Evolutionary conservation across 2,113 vertebrate species (phyloP).

Genomic region (Ellobius talpinus): DNA sequence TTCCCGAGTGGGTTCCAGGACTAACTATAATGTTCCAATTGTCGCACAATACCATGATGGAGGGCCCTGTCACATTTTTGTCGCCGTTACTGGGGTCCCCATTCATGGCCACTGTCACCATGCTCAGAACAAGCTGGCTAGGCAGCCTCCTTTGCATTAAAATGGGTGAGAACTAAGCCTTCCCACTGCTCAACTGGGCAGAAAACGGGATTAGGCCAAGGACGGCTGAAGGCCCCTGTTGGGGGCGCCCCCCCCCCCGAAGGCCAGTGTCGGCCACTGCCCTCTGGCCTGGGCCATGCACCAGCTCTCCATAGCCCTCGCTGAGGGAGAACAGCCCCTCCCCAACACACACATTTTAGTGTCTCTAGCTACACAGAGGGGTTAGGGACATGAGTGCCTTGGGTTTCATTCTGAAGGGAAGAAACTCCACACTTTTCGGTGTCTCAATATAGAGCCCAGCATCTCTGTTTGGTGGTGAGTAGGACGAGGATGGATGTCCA

Average conservation of each 20-base stretch:
- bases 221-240: slow-evolving; percentile 85
- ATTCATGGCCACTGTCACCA: slow-evolving; percentile 93
- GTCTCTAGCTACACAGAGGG: slow-evolving; percentile 1
- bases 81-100: slow-evolving; percentile 93
- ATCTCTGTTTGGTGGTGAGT: accelerated
- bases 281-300: neutral
- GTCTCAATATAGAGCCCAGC: neutral
- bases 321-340: neutral
- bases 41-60: slow-evolving; percentile 90
- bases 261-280: slow-evolving; percentile 1
- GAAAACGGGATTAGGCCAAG: slow-evolving; percentile 95
- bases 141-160: slow-evolving; percentile 96
- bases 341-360: neutral
- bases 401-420: neutral
- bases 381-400: neutral
- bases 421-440: neutral
- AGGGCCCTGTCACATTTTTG: slow-evolving; percentile 97
- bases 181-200: slow-evolving; percentile 91
- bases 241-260: slow-evolving; percentile 74
- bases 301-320: neutral
- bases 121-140: slow-evolving; percentile 89
- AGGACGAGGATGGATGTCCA: slow-evolving; percentile 26
- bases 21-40: slow-evolving; percentile 91
- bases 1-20: slow-evolving; percentile 87
- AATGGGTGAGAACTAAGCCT: slow-evolving; percentile 94